Percentiles rank a stretch among this genome's conserved stretches.
phyloP scores from a whole-genome alignment of 2,113 vertebrate species.

The Erythrocercus mccallii region DNA sequence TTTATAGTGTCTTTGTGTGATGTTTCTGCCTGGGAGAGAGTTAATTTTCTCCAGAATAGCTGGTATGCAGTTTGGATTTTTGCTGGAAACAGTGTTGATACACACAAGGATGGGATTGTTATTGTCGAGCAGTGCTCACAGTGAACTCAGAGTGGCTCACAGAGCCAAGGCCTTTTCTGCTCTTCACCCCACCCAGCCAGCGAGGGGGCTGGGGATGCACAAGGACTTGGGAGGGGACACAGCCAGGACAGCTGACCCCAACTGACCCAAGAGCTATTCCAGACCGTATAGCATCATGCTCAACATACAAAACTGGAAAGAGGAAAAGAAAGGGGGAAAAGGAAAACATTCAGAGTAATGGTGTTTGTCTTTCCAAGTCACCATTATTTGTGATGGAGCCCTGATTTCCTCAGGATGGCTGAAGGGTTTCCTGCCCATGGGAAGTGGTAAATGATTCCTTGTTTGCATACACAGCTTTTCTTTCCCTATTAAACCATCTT shows the following conservation, averaged over 20 bases:
- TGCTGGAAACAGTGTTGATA: not conserved
- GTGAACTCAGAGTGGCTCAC: too few relatives aligned
- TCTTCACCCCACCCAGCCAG: not conserved
- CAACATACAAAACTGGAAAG: not conserved
- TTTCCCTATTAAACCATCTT: not conserved
- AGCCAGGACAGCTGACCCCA: not conserved
- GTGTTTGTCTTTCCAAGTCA: not conserved
- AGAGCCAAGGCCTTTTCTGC: not conserved
- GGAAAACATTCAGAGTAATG: not conserved
- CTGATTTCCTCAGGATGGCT: not conserved
- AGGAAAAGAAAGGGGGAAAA: not conserved
- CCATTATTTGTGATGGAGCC: not conserved
- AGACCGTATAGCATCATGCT: not conserved
- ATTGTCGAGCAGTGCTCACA: not conserved
- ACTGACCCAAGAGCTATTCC: not conserved
- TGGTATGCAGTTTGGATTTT: not conserved
- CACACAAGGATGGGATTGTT: not conserved
- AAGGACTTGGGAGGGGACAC: not conserved
- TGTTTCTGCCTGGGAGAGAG: not conserved
- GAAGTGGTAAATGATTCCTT: not conserved
- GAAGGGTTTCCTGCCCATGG: not conserved
- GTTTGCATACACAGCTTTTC: not conserved
- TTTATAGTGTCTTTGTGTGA: not conserved
- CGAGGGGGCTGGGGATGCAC: not conserved
- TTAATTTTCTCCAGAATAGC: not conserved